A percentile compares a stretch with the other conserved stretches of the same genome.
Conservation (phyloP, 1,140 invertebrate genomes). For the Bombus haemorrhoidalis region DNA sequence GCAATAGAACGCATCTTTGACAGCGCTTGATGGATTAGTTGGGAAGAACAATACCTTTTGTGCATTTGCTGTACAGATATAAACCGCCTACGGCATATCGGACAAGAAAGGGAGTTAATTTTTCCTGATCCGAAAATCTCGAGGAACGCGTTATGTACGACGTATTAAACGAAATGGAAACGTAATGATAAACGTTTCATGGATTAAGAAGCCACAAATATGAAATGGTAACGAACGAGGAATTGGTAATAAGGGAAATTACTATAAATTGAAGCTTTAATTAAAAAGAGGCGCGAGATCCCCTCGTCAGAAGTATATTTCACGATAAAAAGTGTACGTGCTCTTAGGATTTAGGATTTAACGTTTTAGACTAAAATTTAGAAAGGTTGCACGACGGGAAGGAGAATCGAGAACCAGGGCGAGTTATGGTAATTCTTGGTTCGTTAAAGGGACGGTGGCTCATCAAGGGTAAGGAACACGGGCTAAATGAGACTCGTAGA, state of each 20-base stretch:
- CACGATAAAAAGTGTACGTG: background rate
- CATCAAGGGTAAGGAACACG: background rate
- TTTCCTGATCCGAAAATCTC: background rate
- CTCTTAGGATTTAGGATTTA: too few species aligned
- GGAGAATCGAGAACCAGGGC: background rate
- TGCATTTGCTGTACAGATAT: constrained; percentile 7
- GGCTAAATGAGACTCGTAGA: constrained; percentile 10
- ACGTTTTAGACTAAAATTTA: background rate
- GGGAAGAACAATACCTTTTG: constrained; percentile 36
- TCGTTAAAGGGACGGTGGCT: constrained; percentile 5
- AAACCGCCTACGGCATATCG: constrained; percentile 20
- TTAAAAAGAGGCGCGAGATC: background rate
- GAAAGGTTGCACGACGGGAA: background rate
- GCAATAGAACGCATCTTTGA: constrained; percentile 34
- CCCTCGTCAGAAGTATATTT: background rate
- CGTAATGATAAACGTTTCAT: background rate
- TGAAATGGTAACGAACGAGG: too few species aligned
- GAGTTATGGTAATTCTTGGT: constrained; percentile 8
- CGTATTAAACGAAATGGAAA: background rate
- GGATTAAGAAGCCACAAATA: too few species aligned
- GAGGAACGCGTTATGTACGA: background rate
- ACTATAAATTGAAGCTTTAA: too few species aligned
- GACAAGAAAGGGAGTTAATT: background rate
- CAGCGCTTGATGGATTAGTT: constrained; percentile 44
- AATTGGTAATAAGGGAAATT: too few species aligned